Conservation (phyloP, 2,113 vertebrate genomes). For the Ranitomeya variabilis region DNA sequence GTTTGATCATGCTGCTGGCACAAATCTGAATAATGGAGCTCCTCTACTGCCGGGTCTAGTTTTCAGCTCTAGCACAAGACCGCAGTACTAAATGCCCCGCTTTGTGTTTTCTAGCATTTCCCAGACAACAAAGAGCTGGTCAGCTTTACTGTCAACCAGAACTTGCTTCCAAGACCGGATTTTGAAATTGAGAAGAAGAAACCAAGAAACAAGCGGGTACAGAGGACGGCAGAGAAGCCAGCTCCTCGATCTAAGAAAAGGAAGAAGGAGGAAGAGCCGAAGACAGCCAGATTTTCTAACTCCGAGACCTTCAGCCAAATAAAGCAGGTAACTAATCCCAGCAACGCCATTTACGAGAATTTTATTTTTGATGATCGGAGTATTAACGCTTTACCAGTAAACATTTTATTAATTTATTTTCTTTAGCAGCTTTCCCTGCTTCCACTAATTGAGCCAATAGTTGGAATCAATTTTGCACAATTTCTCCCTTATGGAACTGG, state of each 20-base stretch:
- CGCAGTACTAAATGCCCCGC: too few species aligned
- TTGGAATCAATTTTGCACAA: conserved; percentile 88
- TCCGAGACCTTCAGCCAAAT: conserved; percentile 81
- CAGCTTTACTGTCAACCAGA: conserved; percentile 72
- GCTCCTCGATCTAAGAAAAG: conserved; percentile 86
- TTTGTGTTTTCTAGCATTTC: conserved; percentile 68
- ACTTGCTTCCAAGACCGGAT: conserved; percentile 72
- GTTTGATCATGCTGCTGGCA: too few species aligned
- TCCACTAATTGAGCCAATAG: conserved; percentile 94
- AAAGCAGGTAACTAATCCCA: conserved; percentile 79
- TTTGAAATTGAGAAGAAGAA: conserved; percentile 84
- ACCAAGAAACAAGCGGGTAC: conserved; percentile 81
- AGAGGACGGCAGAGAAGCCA: conserved; percentile 77
- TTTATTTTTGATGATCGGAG: not conserved
- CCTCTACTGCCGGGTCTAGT: too few species aligned
- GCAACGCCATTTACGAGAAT: too few species aligned
- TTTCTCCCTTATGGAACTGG: conserved; percentile 91
- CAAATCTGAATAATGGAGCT: too few species aligned
- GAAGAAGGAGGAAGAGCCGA: conserved; percentile 89
- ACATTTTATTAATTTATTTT: conserved; percentile 18
- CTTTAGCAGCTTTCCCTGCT: conserved; percentile 88
- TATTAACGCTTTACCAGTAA: not conserved
- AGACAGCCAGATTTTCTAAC: conserved; percentile 73
- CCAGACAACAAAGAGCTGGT: conserved; percentile 71
- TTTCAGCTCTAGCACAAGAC: too few species aligned